Conservation (phyloP, 2,888 invertebrate species). For the Yponomeuta plumbellus region DNA sequence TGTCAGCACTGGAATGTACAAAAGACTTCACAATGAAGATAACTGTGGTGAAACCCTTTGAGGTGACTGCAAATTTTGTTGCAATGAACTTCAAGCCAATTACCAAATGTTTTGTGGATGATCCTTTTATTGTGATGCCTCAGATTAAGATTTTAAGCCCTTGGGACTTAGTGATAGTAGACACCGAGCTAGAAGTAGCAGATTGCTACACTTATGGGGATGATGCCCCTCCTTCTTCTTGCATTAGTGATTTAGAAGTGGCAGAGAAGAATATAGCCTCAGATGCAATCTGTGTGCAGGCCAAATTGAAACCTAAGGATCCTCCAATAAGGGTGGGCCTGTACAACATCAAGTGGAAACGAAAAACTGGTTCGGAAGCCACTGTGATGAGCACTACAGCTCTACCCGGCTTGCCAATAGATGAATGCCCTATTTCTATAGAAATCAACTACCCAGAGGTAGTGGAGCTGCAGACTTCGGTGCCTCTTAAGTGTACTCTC, state of each 20-base stretch:
- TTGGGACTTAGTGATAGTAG: slow-evolving; percentile 81
- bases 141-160: slow-evolving; percentile 81
- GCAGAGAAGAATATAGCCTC: slow-evolving; percentile 59
- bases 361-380: slow-evolving; percentile 43
- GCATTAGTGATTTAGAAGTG: slow-evolving; percentile 55
- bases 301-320: slow-evolving; percentile 62
- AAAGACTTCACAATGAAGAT: slow-evolving; percentile 78
- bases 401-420: slow-evolving; percentile 73
- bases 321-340: slow-evolving; percentile 58
- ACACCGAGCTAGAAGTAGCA: slow-evolving; percentile 80
- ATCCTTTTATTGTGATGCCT: slow-evolving; percentile 82
- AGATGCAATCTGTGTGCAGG: slow-evolving; percentile 62
- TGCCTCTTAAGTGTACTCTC: slow-evolving; percentile 82
- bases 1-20: slow-evolving; percentile 66
- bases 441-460: slow-evolving; percentile 82
- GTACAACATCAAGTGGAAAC: slow-evolving; percentile 65
- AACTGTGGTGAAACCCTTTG: slow-evolving; percentile 82
- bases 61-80: slow-evolving; percentile 80
- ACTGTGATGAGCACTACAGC: slow-evolving; percentile 74
- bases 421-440: slow-evolving; percentile 78
- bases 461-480: slow-evolving; percentile 83
- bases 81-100: slow-evolving; percentile 80
- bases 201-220: slow-evolving; percentile 57
- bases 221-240: slow-evolving; percentile 46
- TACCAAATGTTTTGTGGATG: slow-evolving; percentile 80